Evolutionary conservation across 2,888 invertebrate genomes (phyloP), one percentile per base, ranked within the genome.

Genomic region (Eueremaeus valkanovi): DNA sequence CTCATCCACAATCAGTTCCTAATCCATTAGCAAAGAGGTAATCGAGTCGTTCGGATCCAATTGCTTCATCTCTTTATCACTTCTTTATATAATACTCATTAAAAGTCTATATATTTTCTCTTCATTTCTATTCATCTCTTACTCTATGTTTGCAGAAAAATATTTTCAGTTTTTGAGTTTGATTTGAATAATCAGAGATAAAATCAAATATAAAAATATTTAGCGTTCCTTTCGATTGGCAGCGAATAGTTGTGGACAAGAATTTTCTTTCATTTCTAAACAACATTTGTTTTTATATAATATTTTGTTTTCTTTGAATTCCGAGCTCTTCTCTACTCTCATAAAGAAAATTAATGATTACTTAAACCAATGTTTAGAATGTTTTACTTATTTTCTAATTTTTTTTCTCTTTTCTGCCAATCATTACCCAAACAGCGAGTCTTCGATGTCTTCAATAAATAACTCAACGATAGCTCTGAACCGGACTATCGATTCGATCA

Each of bases 401-500:
- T 18, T 45, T 45, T 45, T 45, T 45, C 45, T 40, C 40, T 45
- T 55, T 55, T 55, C 18, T 45, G 18, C 18, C 45, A 45, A 45
- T 45, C 18, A n/a, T n/a, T n/a, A n/a, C n/a, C n/a, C n/a, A n/a
- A n/a, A 9, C 29, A 61, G 61, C 21, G 61, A 61, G 61, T 61
- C 61, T 61, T 61, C 61, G 29, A 61, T 61, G 61, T 61, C 61
- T 61, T 61, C 61, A 61, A 61, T 61, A 61, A 61, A 61, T 61
- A 61, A 61, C 61, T 61, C 61, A 13, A 61, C 61, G 29, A 27
- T 29, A 31, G 31, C 61, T 13, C n/a, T 61, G 33, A 40, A 58
- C 24, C 31, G 36, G 24, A 33, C 73, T 29, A 73, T 33, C 61
- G 55, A 33, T 55, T n/a, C 63, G 18, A 63, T 40, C 27, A 49